Evolutionary conservation across 2,888 invertebrate genomes (phyloP), one percentile per base, ranked within the genome.

Genomic region (Scaptomyza caliginosa): DNA sequence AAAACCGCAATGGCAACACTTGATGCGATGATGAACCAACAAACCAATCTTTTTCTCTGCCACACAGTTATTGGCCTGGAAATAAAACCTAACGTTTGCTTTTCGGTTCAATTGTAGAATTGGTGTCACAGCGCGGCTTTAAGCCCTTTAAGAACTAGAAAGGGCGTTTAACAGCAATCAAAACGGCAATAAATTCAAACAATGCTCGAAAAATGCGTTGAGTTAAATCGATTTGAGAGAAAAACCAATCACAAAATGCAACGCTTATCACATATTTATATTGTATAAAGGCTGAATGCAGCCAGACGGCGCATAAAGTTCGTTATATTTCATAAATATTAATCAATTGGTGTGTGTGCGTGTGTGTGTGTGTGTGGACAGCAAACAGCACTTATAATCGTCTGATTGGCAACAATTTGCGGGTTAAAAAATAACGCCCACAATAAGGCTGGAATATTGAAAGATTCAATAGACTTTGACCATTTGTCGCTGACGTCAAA

Each of bases 361-460:
- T 26, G 24, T 67, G 65, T 24, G 19, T 23, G 16, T 16, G 23
- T 67, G 69, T 65, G 73, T 63, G 74, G 77, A 79, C 79, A 84
- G 66, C 77, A 71, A 79, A 79, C 60, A 84, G 71, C 79, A 79
- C 85, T 79, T 84, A 77, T 71, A 65, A 51, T 38, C 69, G 55
- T 67, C 64, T 79, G 81, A 79, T 71, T 84, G 85, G 67, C 67
- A 80, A 57, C 43, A 57, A 57, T 43, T 66, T 39, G 40, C 10
- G 24, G 40, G 1, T 8, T 11, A 24, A 11, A 23, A 11, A 1
- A 21, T 24, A 62, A 64, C 76, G 59, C 75, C 60, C 75, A 55
- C 56, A 38, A 46, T 45, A 19, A n/a, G 32, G 30, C 26, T 19
- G 51, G 43, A 23, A 21, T n/a, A n/a, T 49, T 39, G 55, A 46